Percentiles rank a stretch among this genome's conserved stretches.
These are phyloP conservation scores for Drosophila lacicola DNA, from an alignment of 2,888 invertebrate genomes.

Conservation along the genomic window DNA sequence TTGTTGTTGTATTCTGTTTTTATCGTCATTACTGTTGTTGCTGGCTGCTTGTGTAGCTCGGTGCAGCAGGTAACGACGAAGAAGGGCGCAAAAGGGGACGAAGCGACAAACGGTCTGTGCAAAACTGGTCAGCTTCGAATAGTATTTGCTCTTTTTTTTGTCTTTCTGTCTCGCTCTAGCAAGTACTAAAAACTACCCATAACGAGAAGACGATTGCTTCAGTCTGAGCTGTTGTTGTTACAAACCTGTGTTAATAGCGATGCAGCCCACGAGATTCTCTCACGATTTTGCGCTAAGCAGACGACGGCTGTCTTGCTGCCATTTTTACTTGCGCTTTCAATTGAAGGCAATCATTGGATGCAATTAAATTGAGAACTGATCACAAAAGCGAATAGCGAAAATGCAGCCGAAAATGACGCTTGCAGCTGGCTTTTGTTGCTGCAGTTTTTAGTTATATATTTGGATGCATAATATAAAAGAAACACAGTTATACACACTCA, in stretches of 20 bases:
- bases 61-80: conserved; percentile 59
- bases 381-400: conserved; percentile 20
- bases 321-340: conserved; percentile 73
- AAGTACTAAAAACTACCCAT: conserved; percentile 38
- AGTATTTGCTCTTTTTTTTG: neutral
- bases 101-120: conserved; percentile 44
- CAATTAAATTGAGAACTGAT: conserved; percentile 51
- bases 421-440: conserved; percentile 14
- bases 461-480: neutral
- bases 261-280: conserved; percentile 31
- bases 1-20: conserved; percentile 26
- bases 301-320: conserved; percentile 17
- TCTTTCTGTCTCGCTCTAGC: conserved; percentile 5
- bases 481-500: conserved; percentile 4
- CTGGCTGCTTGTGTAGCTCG: conserved; percentile 19
- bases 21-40: conserved; percentile 26
- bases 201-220: conserved; percentile 5
- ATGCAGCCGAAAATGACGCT: conserved; percentile 14
- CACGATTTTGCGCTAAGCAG: conserved; percentile 7
- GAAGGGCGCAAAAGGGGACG: conserved; percentile 31
- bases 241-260: conserved; percentile 48
- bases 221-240: conserved; percentile 20
- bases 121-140: conserved; percentile 55
- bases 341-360: conserved; percentile 58
- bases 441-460: conserved; percentile 3